Base-by-base conservation (phyloP, 2,888 invertebrate species). In the Morinoia aosen region DNA sequence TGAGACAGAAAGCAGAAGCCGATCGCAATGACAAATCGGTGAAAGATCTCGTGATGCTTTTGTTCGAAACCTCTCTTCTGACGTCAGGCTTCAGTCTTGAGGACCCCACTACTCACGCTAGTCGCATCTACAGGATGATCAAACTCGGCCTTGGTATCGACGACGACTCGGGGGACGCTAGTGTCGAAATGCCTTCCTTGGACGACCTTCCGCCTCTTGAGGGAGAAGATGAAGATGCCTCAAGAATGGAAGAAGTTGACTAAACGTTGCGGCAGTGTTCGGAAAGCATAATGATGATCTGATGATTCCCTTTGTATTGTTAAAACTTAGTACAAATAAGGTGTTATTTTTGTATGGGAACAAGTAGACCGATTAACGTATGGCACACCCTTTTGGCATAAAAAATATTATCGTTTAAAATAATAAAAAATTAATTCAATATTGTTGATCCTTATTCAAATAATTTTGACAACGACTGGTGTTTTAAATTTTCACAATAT, bases 231-330 rank as follows among this genome's bases (percentile, higher is more conserved):
- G 99, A 99, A 97, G 99, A 99, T 97, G 99, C 99, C 96, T 99
- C 99, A 0, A 98, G 99, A 97, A 99, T 99, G 99, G 99, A 99
- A 97, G 99, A 99, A 98, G 99, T 99, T 91, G 99, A 99, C 98
- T 99, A 99, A 98, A 97, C 95, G 64, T 58, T 14, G 76, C 10
- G 2, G 25, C 48, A 91, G 91, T 11, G 57, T 56, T 91, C 25
- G 57, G 11, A 5, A 90, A 25, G 48, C 11, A 3, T 12, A 19
- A 57, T 93, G 2, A 19, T 16, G 57, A n/a, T 57, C 48, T 57
- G 33, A 57, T 12, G n/a, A 93, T 93, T 57, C 48, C n/a, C 33
- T 5, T 57, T 33, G 90, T 25, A 19, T 25, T 57, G 33, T 57
- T 57, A 57, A 57, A 93, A n/a, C 25, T 57, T 57, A 93, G 93